Evolutionary conservation across 2,797 vertebrate species (phyloP).

Genomic region (Cuculus canorus): DNA sequence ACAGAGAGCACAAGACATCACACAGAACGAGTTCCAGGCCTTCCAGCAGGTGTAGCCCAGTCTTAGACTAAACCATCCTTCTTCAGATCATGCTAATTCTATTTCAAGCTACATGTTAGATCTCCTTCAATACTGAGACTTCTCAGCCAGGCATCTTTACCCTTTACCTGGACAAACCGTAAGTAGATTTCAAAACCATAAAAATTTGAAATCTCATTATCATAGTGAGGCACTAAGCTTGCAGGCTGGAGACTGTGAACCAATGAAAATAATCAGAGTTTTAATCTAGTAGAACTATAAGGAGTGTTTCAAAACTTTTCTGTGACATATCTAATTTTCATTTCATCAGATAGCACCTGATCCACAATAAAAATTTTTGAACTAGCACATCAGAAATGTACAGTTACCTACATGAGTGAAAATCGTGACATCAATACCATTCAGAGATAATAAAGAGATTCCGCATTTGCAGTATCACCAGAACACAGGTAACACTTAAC

Average conservation of each 20-base stretch:
- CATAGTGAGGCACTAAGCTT: background rate
- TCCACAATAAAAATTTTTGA: background rate
- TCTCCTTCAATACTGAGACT: background rate
- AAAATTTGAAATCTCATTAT: background rate
- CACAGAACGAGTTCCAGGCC: background rate
- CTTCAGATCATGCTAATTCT: background rate
- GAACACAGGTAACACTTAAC: rapidly evolving
- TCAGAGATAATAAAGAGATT: background rate
- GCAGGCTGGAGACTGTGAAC: background rate
- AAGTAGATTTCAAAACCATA: background rate
- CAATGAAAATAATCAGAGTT: background rate
- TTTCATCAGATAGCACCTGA: background rate
- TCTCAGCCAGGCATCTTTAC: background rate
- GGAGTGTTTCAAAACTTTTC: background rate
- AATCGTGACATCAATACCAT: background rate
- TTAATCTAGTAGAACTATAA: background rate
- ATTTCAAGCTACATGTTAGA: background rate
- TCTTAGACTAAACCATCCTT: background rate
- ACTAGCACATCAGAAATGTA: background rate
- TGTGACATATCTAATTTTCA: background rate
- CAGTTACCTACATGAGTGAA: background rate
- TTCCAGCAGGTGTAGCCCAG: background rate
- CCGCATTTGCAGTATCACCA: background rate
- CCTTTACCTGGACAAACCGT: background rate
- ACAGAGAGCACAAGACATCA: background rate